These are phyloP conservation scores for Tachystola acroxantha DNA, from an alignment of 2,888 invertebrate genomes.

Conservation along the genomic window DNA sequence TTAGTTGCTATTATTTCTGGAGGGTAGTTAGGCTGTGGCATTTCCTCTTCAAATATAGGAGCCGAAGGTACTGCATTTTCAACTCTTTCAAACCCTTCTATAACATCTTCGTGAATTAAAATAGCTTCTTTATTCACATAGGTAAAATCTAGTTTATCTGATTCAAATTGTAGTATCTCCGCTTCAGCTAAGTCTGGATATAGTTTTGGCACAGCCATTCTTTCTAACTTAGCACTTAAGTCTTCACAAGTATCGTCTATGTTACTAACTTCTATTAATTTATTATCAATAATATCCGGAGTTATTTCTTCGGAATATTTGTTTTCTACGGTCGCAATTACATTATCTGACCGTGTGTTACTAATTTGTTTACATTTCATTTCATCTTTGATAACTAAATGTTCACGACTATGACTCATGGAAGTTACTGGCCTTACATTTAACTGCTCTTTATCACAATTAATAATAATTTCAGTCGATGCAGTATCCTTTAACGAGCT, in stretches of 20 bases:
- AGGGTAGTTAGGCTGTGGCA: conserved; percentile 6
- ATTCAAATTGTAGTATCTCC: conserved; percentile 12
- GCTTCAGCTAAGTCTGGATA: conserved; percentile 16
- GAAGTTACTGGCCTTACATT: not conserved
- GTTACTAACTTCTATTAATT: conserved; percentile 4
- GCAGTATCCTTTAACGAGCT: not conserved
- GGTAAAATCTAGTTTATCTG: conserved; percentile 13
- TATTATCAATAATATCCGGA: conserved; percentile 1
- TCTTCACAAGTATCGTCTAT: conserved; percentile 21
- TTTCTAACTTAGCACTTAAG: conserved; percentile 29
- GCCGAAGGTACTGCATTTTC: conserved; percentile 57
- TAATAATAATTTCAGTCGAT: not conserved
- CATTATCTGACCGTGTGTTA: too few relatives aligned
- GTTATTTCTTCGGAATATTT: not conserved
- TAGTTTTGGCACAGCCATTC: conserved; percentile 22
- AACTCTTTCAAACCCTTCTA: conserved; percentile 17
- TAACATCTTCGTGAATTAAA: not conserved
- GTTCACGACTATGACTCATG: not conserved
- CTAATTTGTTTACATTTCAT: not conserved
- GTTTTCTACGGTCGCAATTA: not conserved
- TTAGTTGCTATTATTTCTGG: conserved; percentile 15
- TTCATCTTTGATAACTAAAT: not conserved
- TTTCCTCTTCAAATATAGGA: conserved; percentile 41
- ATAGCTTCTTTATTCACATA: not conserved
- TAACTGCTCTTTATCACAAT: not conserved